Evolutionary conservation across 2,113 vertebrate genomes (phyloP), one percentile per base, ranked within the genome.

Genomic region (Salvelinus alpinus): DNA sequence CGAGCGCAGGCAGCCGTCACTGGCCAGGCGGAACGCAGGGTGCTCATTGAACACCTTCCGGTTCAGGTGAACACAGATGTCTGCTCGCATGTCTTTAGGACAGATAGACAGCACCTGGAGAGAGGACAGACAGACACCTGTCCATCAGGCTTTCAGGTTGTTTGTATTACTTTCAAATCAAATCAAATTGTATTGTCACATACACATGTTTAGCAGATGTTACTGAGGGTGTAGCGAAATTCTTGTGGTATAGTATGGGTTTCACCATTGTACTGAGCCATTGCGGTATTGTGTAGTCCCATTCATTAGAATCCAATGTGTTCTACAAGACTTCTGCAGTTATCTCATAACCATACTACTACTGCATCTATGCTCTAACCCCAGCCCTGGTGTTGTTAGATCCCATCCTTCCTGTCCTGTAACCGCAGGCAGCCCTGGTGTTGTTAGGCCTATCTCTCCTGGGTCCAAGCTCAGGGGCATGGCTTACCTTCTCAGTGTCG

Each of bases 41-140:
- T 99, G 97, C 73, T 99, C 97, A 0, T 98, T 99, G 76, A 98
- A 99, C 75, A 99, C 97, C 71, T 98, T 97, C 25, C 97, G 89
- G 92, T 99, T 99, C 70, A 99, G 95, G 80, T 99, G 97, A 74
- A 99, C 97, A 0, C 97, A 99, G 87, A 99, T 99, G 86, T 99
- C 97, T 0, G 97, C 97, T 76, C 97, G 92, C 97, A 99, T 99
- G 88, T 99, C 97, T 85, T 99, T 99, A 9, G 97, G 97, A 91
- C 97, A 99, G 86, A 98, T 98, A 8, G 96, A 97, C 27, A 99
- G 94, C 29, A 98, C 97, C 97, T 99, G 86, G 27, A 9, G 34
- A 14, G 14, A 3, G 44, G 68, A 69, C 31, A 69, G 9, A n/a
- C 16, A 38, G 16, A 54, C 51, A 54, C 16, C 51, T 54, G 16